Conservation (phyloP, 2,888 invertebrate genomes). For the Prosapia bicincta region DNA sequence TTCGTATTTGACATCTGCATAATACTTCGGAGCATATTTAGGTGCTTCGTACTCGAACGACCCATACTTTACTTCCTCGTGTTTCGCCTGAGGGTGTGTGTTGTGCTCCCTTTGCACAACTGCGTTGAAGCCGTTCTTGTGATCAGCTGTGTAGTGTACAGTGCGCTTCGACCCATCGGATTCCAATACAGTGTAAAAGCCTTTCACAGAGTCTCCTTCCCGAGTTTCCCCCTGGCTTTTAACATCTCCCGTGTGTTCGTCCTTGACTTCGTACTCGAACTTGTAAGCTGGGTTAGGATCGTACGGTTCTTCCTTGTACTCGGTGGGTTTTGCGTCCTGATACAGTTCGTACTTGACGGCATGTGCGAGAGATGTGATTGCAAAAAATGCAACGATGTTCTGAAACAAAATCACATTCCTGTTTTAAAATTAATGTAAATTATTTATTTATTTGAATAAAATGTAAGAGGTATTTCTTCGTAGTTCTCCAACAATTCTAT, state of each 20-base stretch:
- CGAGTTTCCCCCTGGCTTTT: neutral
- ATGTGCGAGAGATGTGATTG: neutral
- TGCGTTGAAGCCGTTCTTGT: neutral
- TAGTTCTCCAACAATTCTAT: no score
- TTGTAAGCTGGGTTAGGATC: neutral
- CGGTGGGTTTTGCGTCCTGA: neutral
- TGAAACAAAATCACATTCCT: neutral
- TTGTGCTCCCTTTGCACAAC: neutral
- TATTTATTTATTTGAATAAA: no score
- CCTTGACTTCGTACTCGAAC: neutral
- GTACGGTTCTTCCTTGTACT: neutral
- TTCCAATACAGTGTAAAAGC: neutral
- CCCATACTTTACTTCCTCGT: no score
- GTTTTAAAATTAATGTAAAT: no score
- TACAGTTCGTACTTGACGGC: neutral
- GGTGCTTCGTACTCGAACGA: no score
- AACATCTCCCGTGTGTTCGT: neutral
- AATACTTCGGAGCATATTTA: no score
- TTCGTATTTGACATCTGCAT: no score
- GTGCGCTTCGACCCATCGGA: neutral
- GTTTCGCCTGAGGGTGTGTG: neutral
- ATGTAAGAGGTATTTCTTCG: no score
- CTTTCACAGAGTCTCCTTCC: neutral
- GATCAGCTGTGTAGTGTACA: neutral
- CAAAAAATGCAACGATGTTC: neutral